Conservation (phyloP, 92 coral and sea anemone genomes). For the Plumapathes pennacea region DNA sequence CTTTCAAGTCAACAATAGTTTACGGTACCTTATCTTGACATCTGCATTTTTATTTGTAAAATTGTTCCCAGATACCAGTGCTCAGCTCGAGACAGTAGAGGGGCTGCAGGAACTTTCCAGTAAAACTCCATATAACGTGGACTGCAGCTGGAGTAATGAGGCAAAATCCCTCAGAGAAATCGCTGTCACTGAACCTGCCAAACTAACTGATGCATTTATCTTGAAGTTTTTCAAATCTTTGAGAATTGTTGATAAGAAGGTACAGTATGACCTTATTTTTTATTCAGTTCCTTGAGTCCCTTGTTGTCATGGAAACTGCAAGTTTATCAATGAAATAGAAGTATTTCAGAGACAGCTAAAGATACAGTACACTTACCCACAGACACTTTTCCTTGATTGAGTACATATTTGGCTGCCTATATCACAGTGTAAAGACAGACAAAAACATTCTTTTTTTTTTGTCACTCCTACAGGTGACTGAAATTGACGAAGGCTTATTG, state of each 20-base stretch:
- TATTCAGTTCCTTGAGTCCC: background rate
- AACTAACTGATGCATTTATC: constrained; percentile 70
- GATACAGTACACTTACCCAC: constrained; percentile 3
- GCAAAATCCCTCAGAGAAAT: constrained; percentile 83
- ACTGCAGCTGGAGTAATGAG: constrained; percentile 93
- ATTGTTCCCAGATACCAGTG: constrained; percentile 56
- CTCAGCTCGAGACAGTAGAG: constrained; percentile 76
- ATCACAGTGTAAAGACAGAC: no score
- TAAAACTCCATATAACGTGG: constrained; percentile 82
- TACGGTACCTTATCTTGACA: no score
- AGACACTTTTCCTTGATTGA: background rate
- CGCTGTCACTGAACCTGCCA: constrained; percentile 85
- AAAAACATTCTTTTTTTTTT: no score
- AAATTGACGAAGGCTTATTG: constrained; percentile 88
- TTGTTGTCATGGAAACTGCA: background rate
- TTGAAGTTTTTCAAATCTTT: constrained; percentile 88
- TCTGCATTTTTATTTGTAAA: background rate
- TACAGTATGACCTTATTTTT: no score
- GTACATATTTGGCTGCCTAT: no score
- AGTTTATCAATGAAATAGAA: no score
- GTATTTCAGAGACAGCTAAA: background rate
- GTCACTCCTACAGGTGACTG: constrained; percentile 62
- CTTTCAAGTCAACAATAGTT: no score
- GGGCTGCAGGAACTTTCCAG: constrained; percentile 77
- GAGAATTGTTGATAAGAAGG: constrained; percentile 97